phyloP scores from a whole-genome alignment of 2,797 vertebrate genomes.

The Mus spretus region DNA sequence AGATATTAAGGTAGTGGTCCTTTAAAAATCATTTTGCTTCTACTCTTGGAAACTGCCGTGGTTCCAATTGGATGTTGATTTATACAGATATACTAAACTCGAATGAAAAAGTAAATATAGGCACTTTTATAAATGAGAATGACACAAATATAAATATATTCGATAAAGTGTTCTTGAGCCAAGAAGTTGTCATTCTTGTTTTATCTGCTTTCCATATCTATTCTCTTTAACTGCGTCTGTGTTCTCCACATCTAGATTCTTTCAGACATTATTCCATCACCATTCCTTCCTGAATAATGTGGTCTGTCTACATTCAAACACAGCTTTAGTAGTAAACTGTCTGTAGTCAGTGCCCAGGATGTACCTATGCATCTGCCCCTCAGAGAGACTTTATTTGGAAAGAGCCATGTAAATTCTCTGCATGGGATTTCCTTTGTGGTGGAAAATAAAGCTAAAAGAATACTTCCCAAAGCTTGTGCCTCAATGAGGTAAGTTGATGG shows the following conservation, averaged over 20 bases:
- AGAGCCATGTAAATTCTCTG: not conserved
- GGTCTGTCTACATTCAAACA: not conserved
- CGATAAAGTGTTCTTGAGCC: not conserved
- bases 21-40: not conserved
- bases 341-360: not conserved
- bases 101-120: constrained; percentile 11
- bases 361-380: not conserved
- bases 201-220: not conserved
- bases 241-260: not conserved
- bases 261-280: not conserved
- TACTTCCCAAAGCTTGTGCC: not conserved
- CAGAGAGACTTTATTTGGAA: not conserved
- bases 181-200: not conserved
- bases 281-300: not conserved
- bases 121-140: not conserved
- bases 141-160: not conserved
- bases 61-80: not conserved
- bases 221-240: not conserved
- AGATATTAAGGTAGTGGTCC: not conserved
- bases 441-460: not conserved
- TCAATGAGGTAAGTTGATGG: not conserved
- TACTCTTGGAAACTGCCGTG: not conserved
- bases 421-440: not conserved
- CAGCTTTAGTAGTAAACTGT: not conserved
- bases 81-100: not conserved